Evolutionary conservation across 2,797 vertebrate species (phyloP).

Genomic region (Gobio occitaniae): DNA sequence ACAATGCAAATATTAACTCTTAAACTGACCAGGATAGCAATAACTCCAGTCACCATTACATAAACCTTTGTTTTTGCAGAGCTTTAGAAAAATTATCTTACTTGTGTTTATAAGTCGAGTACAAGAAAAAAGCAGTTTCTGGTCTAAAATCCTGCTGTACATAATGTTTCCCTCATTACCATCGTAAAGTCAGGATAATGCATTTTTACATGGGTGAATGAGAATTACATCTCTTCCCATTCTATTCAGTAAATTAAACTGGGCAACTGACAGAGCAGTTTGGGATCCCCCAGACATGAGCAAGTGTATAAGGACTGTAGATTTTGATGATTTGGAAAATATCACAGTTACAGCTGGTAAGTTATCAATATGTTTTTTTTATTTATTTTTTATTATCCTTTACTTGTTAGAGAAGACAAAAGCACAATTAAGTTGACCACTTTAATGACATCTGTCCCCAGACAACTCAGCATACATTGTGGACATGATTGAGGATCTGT

Average conservation of each 20-base stretch:
- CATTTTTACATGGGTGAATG: not conserved
- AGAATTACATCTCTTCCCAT: not conserved
- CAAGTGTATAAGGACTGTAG: conserved; percentile 63
- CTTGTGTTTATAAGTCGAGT: conserved; percentile 12
- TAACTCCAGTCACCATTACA: conserved; percentile 47
- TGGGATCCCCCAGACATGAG: conserved; percentile 74
- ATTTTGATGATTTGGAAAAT: conserved; percentile 70
- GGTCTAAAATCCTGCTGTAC: not conserved
- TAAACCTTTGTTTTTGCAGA: conserved; percentile 53
- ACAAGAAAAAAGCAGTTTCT: not conserved
- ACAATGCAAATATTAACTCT: conserved; percentile 56
- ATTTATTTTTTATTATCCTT: not conserved
- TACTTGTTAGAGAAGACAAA: not conserved
- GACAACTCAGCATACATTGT: conserved; percentile 83
- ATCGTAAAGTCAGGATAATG: not conserved
- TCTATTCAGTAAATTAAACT: conserved; percentile 70
- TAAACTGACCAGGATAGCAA: conserved; percentile 32
- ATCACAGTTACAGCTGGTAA: conserved; percentile 77
- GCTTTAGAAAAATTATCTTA: not conserved
- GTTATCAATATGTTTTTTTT: conserved; percentile 24
- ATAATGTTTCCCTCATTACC: not conserved
- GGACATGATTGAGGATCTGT: conserved; percentile 80
- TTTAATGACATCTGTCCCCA: conserved; percentile 57
- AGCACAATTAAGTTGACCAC: not conserved
- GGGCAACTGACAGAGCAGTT: conserved; percentile 66